Evolutionary conservation across 2,113 vertebrate genomes (phyloP).

Genomic region (Erpornis zantholeuca): DNA sequence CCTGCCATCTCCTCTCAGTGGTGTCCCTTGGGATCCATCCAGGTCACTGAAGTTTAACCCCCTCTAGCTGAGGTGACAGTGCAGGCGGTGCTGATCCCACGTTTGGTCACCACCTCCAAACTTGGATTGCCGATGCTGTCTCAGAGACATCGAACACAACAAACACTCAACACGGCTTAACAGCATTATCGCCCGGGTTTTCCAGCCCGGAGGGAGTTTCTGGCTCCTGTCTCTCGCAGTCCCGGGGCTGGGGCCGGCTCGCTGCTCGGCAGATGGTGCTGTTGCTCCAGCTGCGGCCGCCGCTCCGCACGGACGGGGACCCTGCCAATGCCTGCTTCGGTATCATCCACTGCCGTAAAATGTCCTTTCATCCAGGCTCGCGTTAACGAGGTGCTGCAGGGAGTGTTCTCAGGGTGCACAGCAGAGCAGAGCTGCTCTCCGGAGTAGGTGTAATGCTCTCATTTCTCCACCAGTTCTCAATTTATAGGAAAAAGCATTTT

Average conservation of each 20-base stretch:
- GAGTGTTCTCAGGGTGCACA: neutral
- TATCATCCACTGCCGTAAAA: rapidly evolving
- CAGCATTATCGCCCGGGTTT: neutral
- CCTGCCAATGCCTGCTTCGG: rapidly evolving
- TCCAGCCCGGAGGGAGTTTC: neutral
- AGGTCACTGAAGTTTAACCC: neutral
- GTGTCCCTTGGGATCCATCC: neutral
- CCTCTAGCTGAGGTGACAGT: neutral
- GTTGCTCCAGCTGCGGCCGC: neutral
- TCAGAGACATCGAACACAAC: rapidly evolving
- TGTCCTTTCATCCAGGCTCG: neutral
- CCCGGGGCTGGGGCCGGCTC: too few relatives aligned
- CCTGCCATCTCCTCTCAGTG: rapidly evolving
- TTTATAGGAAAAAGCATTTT: neutral
- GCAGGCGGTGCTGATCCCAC: neutral
- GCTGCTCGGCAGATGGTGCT: constrained; percentile 32
- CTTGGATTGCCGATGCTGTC: neutral
- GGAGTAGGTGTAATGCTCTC: neutral
- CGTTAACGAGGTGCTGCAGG: neutral
- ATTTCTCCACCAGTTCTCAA: neutral
- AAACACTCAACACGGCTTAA: neutral
- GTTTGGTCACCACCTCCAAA: neutral
- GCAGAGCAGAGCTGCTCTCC: neutral
- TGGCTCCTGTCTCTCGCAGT: too few relatives aligned
- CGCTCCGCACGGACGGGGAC: rapidly evolving